Percentiles rank a stretch among this genome's conserved stretches.
Conservation (phyloP, 2,888 invertebrate species). For the Stegophylla sp. region DNA sequence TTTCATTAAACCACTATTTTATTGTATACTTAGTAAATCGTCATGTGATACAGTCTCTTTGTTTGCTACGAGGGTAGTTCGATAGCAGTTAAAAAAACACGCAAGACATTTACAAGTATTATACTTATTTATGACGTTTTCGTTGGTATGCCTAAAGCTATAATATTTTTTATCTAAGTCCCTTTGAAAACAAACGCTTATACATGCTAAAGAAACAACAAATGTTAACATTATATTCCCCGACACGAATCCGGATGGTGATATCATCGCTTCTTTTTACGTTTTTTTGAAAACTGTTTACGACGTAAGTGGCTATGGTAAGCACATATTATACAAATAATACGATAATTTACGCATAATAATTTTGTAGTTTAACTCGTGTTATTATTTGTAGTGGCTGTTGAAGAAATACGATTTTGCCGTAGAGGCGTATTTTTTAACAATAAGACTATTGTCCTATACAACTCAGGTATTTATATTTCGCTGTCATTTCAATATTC, state of each 20-base stretch:
- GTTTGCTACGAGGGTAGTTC: neutral
- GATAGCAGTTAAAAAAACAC: neutral
- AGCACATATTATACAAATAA: neutral
- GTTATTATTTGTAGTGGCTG: no score
- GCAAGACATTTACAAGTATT: neutral
- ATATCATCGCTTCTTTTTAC: neutral
- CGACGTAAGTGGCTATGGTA: neutral
- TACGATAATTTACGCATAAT: no score
- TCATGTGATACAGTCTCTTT: no score
- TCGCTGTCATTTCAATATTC: neutral
- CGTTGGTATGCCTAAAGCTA: no score
- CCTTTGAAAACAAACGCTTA: neutral
- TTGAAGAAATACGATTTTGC: neutral
- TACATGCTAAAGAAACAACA: neutral
- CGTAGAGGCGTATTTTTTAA: neutral
- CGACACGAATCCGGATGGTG: neutral
- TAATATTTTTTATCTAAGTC: neutral
- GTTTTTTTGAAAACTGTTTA: neutral
- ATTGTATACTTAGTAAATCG: no score
- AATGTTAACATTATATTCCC: neutral
- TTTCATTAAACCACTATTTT: neutral
- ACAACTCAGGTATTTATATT: neutral
- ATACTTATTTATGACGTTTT: no score
- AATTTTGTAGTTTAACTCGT: no score
- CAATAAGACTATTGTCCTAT: slow-evolving; percentile 15